A percentile compares a stretch with the other conserved stretches of the same genome.
These are phyloP conservation scores for Nothura maculosa DNA, from an alignment of 2,797 vertebrate species.

Conservation along the genomic window DNA sequence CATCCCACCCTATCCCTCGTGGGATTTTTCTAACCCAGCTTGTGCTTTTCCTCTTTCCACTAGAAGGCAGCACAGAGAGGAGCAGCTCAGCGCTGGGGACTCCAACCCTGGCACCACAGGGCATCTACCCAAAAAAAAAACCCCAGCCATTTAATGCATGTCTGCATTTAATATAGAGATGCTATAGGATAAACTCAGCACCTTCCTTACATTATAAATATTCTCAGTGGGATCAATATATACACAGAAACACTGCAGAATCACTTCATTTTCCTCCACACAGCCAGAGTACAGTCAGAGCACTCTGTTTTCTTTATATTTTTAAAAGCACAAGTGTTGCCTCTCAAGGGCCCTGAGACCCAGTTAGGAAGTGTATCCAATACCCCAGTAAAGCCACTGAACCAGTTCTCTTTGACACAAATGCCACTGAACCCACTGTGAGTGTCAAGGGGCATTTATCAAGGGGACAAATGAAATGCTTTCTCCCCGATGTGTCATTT, in stretches of 20 bases:
- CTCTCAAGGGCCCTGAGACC: background rate
- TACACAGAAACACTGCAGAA: accelerated
- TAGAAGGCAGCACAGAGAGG: background rate
- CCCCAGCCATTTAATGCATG: background rate
- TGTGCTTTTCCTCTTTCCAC: background rate
- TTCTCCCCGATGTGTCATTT: background rate
- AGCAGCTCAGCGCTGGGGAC: background rate
- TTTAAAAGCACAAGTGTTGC: background rate
- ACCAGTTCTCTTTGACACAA: background rate
- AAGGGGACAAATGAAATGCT: background rate
- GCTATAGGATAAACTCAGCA: background rate
- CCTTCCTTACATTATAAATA: accelerated
- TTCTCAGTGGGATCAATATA: background rate
- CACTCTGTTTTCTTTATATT: background rate
- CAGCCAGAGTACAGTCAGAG: background rate
- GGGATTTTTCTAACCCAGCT: background rate
- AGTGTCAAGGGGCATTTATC: background rate
- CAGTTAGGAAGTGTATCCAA: background rate
- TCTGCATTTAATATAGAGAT: slow-evolving; percentile 38
- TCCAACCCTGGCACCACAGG: background rate
- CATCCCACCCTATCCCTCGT: too few relatives aligned
- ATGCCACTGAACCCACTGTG: background rate
- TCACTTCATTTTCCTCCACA: background rate
- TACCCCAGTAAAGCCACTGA: background rate
- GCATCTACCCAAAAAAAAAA: background rate